These are phyloP conservation scores for Rallus crepitans DNA, from an alignment of 2,797 vertebrate species.

Conservation along the genomic window DNA sequence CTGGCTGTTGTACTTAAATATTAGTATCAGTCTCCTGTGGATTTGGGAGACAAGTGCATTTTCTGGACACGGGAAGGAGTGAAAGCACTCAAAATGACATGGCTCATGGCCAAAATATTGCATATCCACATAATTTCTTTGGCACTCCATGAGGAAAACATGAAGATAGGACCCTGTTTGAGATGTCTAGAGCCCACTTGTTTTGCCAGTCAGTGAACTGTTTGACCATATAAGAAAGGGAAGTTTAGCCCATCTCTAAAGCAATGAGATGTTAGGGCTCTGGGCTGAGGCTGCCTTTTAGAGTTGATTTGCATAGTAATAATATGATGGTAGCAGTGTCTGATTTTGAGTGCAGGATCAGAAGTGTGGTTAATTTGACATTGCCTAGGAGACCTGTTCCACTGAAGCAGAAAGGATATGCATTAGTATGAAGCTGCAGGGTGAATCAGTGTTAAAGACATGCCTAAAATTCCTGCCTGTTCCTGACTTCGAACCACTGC, in stretches of 20 bases:
- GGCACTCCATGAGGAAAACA: background rate
- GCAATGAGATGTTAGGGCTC: background rate
- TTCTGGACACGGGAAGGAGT: background rate
- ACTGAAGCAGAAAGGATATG: background rate
- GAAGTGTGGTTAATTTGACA: background rate
- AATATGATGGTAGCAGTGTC: background rate
- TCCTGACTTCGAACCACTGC: background rate
- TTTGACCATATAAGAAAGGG: background rate
- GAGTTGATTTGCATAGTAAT: background rate
- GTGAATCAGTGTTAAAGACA: background rate
- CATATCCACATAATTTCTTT: background rate
- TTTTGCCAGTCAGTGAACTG: background rate
- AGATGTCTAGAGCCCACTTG: background rate
- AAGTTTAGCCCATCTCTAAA: background rate
- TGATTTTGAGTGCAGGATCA: background rate
- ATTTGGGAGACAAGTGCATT: background rate
- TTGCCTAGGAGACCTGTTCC: background rate
- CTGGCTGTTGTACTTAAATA: background rate
- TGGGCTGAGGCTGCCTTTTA: background rate
- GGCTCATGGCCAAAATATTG: background rate
- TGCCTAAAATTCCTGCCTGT: background rate
- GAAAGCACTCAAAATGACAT: background rate
- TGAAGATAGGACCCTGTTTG: background rate
- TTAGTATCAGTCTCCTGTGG: background rate
- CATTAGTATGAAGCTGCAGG: background rate